Evolutionary conservation across 2,888 invertebrate species (phyloP), one percentile per base, ranked within the genome.

Genomic region (Drosophila paracracens): DNA sequence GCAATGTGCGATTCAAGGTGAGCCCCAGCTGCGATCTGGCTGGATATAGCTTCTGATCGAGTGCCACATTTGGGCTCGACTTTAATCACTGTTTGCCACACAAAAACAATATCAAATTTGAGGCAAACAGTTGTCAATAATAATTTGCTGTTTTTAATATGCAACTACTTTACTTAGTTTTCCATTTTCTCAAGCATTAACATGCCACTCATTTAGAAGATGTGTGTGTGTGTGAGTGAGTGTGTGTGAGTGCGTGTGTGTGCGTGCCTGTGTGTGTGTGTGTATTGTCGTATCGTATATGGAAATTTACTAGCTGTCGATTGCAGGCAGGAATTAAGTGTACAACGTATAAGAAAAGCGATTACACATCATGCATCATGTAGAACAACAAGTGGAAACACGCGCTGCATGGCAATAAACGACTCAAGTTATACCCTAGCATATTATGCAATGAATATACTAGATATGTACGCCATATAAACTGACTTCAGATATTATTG

Each of bases 1-100:
- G 92, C 81, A 93, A 92, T 83, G 93, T 93, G 76, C 89, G 92
- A 74, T 93, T 93, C 85, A 93, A 92, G 92, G 93, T 93, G 83
- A 91, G 91, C 7, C 16, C 21, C 21, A 43, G 40, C 33, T 25
- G 25, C 25, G 0, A 4, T 25, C 0, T 25, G 25, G 46, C 16
- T 46, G 16, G 29, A 29, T 29, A 29, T 25, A 61, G 61, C 40
- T 43, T 60, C 40, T 40, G 29, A 51, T 56, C 36, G 18, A 5
- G 27, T 38, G n/a, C n/a, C 13, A 33, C 27, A 35, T 51, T 56
- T 57, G 11, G 4, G 7, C 11, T 2, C n/a, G 48, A 33, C 27
- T 31, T 8, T 25, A 56, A 50, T 29, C 56, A 25, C 29, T 46
- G n/a, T 40, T 38, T 56, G 18, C 36, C 16, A 35, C 52, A 25